These are phyloP conservation scores for Chesias legatella DNA, from an alignment of 2,888 invertebrate species.

Conservation along the genomic window DNA sequence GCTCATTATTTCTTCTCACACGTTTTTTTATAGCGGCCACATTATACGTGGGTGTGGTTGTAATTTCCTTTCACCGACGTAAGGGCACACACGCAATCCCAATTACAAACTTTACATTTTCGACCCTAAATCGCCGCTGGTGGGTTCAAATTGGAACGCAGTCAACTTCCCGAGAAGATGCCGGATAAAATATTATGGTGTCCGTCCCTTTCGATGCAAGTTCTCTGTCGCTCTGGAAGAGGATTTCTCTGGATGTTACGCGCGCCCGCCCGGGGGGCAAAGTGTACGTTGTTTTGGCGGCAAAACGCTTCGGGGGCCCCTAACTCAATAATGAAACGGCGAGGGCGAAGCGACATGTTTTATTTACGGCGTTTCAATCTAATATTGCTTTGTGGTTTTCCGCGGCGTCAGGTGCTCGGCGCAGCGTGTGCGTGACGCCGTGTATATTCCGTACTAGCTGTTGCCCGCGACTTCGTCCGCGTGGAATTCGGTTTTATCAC, in stretches of 20 bases:
- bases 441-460: no score
- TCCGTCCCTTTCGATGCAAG: constrained; percentile 68
- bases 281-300: constrained; percentile 80
- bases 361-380: constrained; percentile 78
- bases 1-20: constrained; percentile 80
- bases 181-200: constrained; percentile 76
- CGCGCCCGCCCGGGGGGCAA: constrained; percentile 80
- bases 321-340: constrained; percentile 77
- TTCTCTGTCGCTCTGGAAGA: constrained; percentile 57
- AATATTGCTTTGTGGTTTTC: constrained; percentile 66
- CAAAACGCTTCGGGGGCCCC: constrained; percentile 78
- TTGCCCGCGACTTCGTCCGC: no score
- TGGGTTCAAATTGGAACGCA: constrained; percentile 37
- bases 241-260: constrained; percentile 70
- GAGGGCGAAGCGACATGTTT: constrained; percentile 71
- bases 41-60: constrained; percentile 81
- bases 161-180: constrained; percentile 60
- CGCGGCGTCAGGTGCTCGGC: constrained; percentile 50
- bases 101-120: constrained; percentile 33
- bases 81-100: constrained; percentile 78
- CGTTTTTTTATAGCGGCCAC: constrained; percentile 79
- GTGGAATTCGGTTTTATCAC: no score
- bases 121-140: constrained; percentile 23
- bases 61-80: constrained; percentile 81
- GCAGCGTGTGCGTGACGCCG: constrained; percentile 35